phyloP scores from a whole-genome alignment of 2,888 invertebrate genomes.

The Standfussiana lucernea region DNA sequence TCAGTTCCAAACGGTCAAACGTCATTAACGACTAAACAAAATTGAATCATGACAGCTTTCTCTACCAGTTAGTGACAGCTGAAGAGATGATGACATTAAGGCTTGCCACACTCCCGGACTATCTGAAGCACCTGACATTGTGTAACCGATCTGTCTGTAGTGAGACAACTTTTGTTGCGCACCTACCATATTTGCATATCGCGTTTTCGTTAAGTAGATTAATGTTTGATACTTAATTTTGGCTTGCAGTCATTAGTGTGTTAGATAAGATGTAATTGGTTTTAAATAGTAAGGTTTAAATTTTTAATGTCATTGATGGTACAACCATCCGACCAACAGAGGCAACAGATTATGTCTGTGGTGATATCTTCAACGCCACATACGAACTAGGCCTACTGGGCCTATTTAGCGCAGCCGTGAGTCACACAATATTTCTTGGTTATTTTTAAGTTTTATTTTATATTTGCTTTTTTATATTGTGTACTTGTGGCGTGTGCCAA shows the following conservation, averaged over 20 bases:
- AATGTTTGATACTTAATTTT: conserved; percentile 43
- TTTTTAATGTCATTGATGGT: background rate
- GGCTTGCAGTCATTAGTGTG: conserved; percentile 28
- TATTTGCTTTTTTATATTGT: too few species aligned
- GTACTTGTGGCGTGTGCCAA: too few species aligned
- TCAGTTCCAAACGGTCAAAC: conserved; percentile 60
- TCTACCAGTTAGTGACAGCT: conserved; percentile 74
- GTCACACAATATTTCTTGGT: too few species aligned
- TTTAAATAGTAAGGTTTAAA: background rate
- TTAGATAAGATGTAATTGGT: conserved; percentile 31
- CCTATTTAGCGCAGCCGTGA: too few species aligned
- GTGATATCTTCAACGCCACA: background rate
- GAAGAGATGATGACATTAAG: conserved; percentile 77
- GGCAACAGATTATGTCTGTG: background rate
- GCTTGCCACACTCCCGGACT: conserved; percentile 54
- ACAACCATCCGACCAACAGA: background rate
- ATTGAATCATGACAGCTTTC: conserved; percentile 78
- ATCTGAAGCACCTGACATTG: conserved; percentile 63
- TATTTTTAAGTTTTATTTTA: too few species aligned
- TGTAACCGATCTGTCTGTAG: conserved; percentile 40
- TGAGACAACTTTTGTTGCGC: conserved; percentile 40
- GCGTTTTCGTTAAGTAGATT: conserved; percentile 61
- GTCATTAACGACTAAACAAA: conserved; percentile 66
- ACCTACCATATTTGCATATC: conserved; percentile 63
- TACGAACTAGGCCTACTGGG: too few species aligned